Percentiles rank a stretch among this genome's conserved stretches.
Evolutionary conservation across 2,113 vertebrate species (phyloP).

Genomic region (Toxotes chatareus): DNA sequence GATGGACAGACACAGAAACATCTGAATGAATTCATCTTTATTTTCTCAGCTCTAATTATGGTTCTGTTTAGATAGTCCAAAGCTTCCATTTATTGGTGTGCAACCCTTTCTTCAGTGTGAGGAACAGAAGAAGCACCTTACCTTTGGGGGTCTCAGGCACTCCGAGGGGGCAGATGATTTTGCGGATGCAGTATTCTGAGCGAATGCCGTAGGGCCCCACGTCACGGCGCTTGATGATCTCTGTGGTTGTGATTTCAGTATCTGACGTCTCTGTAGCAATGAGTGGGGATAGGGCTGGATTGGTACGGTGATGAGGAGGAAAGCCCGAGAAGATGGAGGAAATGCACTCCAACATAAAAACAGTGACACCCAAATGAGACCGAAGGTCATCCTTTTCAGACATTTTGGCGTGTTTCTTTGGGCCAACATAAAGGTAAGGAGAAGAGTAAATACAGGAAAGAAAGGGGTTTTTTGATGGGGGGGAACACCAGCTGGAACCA

Average conservation of each 20-base stretch:
- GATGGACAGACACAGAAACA: neutral
- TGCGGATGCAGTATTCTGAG: slow-evolving; percentile 98
- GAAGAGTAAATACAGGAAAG: neutral
- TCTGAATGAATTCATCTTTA: neutral
- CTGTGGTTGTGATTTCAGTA: slow-evolving; percentile 97
- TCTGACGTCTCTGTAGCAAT: slow-evolving; percentile 94
- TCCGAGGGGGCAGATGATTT: slow-evolving; percentile 99
- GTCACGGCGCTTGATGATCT: slow-evolving; percentile 98
- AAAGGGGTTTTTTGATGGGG: neutral
- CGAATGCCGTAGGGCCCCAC: slow-evolving; percentile 97
- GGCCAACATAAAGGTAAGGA: neutral
- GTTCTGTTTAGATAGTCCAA: neutral
- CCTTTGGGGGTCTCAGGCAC: slow-evolving; percentile 97
- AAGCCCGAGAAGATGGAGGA: slow-evolving; percentile 68
- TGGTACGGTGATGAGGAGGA: slow-evolving; percentile 70
- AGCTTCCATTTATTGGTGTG: neutral
- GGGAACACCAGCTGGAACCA: neutral
- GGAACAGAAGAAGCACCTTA: neutral
- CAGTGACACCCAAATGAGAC: slow-evolving; percentile 25
- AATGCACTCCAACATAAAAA: slow-evolving; percentile 60
- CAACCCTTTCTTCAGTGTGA: neutral
- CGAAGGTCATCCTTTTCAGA: neutral
- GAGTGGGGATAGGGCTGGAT: slow-evolving; percentile 78
- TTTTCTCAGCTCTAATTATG: neutral
- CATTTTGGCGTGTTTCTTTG: neutral